Evolutionary conservation across 2,888 invertebrate genomes (phyloP), one percentile per base, ranked within the genome.

Genomic region (Folsomia candida): DNA sequence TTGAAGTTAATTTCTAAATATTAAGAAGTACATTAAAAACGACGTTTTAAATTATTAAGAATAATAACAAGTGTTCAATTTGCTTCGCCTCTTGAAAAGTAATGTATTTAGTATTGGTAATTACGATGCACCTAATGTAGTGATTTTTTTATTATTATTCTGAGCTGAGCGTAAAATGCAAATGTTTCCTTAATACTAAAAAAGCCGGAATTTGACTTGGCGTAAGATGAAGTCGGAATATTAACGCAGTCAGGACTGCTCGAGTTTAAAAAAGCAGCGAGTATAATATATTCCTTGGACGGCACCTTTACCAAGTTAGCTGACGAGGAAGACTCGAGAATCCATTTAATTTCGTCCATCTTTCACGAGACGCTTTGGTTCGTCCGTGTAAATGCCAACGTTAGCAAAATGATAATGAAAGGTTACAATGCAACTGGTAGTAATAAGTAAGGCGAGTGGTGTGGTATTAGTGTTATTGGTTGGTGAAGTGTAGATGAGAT

Each of bases 301-400:
- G 54, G 54, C 54, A 20, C 54, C 54, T 54, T 54, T 54, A 14
- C 37, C 59, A 59, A 24, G 59, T 61, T 61, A 20, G 20, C 54
- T 26, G 27, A 61, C 14, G 18, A 4, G 60, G 61, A 18, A 18
- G 28, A 61, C 28, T 61, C 28, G 28, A 29, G 61, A 61, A 61
- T 61, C 29, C 61, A 61, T 61, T 61, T 61, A 61, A 61, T 61
- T 26, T 22, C n/a, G n/a, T n/a, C 61, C 61, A 29, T 61, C 61
- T 28, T 61, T 74, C 71, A 68, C 67, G 29, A 68, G 69, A 70
- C 71, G 69, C 70, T 68, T 70, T 68, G 28, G 37, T 70, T 66
- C 51, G 27, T 47, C 63, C 70, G 54, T 74, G 74, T 71, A 68
- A 74, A 71, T 74, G 74, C 71, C 71, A 74, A 74, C 71, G 71